These are phyloP conservation scores for Solen grandis DNA, from an alignment of 1,140 invertebrate species.

Conservation along the genomic window DNA sequence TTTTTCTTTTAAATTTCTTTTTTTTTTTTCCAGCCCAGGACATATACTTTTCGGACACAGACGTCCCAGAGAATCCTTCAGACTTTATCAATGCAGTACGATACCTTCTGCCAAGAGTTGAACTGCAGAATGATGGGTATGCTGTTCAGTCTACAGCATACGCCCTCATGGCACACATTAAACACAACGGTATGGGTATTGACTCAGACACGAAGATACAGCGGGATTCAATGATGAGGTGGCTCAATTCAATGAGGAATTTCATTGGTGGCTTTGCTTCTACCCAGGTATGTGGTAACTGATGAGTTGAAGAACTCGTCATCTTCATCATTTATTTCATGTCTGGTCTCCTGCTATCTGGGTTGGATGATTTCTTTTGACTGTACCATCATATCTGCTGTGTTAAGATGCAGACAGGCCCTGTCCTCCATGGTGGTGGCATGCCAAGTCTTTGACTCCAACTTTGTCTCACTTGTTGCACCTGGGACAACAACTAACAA, in stretches of 20 bases:
- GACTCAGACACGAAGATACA: conserved; percentile 59
- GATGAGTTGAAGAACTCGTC: too few species aligned
- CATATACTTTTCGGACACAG: conserved; percentile 74
- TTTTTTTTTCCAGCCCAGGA: conserved; percentile 68
- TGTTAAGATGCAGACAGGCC: too few species aligned
- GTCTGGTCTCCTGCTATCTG: too few species aligned
- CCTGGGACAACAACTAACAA: too few species aligned
- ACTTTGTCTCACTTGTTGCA: too few species aligned
- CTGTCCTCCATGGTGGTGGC: too few species aligned
- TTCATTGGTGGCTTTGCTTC: conserved; percentile 97
- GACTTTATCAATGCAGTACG: conserved; percentile 85
- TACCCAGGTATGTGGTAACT: conserved; percentile 86
- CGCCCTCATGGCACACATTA: conserved; percentile 90
- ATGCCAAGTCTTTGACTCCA: too few species aligned
- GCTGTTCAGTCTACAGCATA: conserved; percentile 97
- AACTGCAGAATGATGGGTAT: conserved; percentile 90
- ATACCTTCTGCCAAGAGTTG: conserved; percentile 91
- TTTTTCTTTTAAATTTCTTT: background rate
- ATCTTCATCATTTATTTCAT: too few species aligned
- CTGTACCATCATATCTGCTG: too few species aligned
- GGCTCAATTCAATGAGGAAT: conserved; percentile 94
- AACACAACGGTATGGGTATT: conserved; percentile 58
- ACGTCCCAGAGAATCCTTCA: conserved; percentile 73
- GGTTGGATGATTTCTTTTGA: too few species aligned
- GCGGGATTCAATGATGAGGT: conserved; percentile 89